These are phyloP conservation scores for Lordiphosa fenestrarum DNA, from an alignment of 2,888 invertebrate genomes.

Conservation along the genomic window DNA sequence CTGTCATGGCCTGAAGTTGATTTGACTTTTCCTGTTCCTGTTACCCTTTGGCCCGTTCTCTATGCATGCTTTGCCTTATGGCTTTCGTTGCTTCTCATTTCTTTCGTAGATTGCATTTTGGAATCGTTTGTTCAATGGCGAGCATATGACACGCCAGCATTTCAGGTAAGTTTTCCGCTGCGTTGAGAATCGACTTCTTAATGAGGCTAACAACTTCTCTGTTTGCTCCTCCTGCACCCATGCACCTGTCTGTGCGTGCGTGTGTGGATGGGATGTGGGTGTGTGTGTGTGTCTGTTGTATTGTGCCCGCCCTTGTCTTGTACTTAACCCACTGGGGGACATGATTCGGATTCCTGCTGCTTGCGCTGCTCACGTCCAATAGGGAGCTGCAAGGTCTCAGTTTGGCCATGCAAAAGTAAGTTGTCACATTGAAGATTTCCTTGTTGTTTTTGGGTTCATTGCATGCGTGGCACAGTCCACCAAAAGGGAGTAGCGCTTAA, in stretches of 20 bases:
- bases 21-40: conserved; percentile 33
- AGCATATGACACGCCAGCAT: conserved; percentile 81
- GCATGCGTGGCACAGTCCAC: conserved; percentile 27
- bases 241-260: conserved; percentile 2
- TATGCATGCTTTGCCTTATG: conserved; percentile 45
- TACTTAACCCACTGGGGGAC: conserved; percentile 50
- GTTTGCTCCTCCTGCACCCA: conserved; percentile 6
- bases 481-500: conserved; percentile 5
- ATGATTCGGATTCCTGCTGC: conserved; percentile 13
- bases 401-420: conserved; percentile 56
- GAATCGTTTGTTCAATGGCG: conserved; percentile 81
- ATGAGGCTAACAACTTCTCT: conserved; percentile 42
- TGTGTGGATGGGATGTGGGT: no score
- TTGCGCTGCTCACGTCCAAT: conserved; percentile 16
- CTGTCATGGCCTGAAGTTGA: conserved; percentile 29
- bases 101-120: conserved; percentile 85
- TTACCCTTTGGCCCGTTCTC: conserved; percentile 17
- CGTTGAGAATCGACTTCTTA: conserved; percentile 31
- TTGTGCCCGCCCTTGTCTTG: conserved; percentile 64
- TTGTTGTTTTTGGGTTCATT: conserved; percentile 43
- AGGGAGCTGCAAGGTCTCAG: conserved; percentile 64
- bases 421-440: conserved; percentile 49
- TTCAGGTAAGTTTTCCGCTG: conserved; percentile 82
- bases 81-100: conserved; percentile 78
- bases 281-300: conserved; percentile 9